Evolutionary conservation across 2,797 vertebrate species (phyloP).

Genomic region (Coreius guichenoti): DNA sequence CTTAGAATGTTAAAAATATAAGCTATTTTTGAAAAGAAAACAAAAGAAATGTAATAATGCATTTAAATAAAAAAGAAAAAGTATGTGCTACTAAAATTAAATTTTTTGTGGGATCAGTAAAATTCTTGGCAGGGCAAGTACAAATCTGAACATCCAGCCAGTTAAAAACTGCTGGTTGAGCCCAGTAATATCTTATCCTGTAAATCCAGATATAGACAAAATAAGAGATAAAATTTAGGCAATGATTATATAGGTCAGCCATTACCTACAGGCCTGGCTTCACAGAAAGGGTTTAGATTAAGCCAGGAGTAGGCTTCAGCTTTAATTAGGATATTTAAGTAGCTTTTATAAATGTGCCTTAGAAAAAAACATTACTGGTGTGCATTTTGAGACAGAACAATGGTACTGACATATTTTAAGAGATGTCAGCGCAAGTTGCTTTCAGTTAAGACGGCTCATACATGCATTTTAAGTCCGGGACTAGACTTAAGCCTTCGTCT

Average conservation of each 20-base stretch:
- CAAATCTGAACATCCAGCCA: not conserved
- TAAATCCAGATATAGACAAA: not conserved
- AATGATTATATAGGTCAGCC: not conserved
- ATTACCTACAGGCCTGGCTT: not conserved
- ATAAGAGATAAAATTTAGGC: not conserved
- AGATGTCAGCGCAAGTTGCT: not conserved
- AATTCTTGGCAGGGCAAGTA: not conserved
- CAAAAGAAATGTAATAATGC: not conserved
- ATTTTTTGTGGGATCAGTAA: not conserved
- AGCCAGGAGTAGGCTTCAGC: not conserved
- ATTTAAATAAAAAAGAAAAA: not conserved
- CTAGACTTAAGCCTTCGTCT: not conserved
- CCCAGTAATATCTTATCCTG: not conserved
- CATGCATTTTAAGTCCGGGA: not conserved
- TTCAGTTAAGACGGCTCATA: not conserved
- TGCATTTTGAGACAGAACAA: not conserved
- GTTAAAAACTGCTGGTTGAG: not conserved
- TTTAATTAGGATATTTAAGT: not conserved
- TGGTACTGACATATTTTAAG: not conserved
- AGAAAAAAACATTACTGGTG: not conserved
- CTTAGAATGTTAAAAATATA: not conserved
- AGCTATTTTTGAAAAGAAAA: not conserved
- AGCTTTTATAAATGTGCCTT: not conserved
- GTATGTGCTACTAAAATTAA: not conserved
- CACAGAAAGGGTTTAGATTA: not conserved